These are phyloP conservation scores for Listronotus oregonensis DNA, from an alignment of 1,140 invertebrate genomes.

Conservation along the genomic window DNA sequence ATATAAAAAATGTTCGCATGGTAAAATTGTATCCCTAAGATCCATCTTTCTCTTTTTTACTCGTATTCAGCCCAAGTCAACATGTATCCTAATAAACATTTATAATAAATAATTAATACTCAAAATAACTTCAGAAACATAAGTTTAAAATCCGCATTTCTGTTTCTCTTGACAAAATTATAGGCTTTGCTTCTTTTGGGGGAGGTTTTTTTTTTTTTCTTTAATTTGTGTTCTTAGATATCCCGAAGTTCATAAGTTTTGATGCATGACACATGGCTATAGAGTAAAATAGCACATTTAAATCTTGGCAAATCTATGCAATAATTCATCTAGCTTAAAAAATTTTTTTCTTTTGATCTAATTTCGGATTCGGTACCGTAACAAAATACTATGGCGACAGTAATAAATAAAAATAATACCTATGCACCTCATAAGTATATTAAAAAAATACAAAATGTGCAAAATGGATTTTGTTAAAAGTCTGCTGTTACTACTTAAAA, in stretches of 20 bases:
- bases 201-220: background rate
- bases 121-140: background rate
- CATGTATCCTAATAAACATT: too few species aligned
- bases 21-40: too few species aligned
- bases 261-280: constrained; percentile 20
- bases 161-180: constrained; percentile 6
- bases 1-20: too few species aligned
- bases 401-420: too few species aligned
- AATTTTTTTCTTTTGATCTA: constrained; percentile 27
- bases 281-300: constrained; percentile 24
- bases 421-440: too few species aligned
- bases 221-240: background rate
- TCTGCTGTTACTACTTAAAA: too few species aligned
- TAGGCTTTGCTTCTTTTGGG: background rate
- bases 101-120: too few species aligned
- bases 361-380: constrained; percentile 10
- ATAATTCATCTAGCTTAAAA: constrained; percentile 10
- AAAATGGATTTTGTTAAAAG: too few species aligned
- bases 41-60: too few species aligned
- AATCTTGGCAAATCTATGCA: constrained; percentile 25
- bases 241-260: background rate
- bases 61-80: too few species aligned
- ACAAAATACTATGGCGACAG: too few species aligned
- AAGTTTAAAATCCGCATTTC: constrained; percentile 16
- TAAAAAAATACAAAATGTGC: too few species aligned